Conservation (phyloP, 2,797 vertebrate species). For the Parotocinclus haroldoi region DNA sequence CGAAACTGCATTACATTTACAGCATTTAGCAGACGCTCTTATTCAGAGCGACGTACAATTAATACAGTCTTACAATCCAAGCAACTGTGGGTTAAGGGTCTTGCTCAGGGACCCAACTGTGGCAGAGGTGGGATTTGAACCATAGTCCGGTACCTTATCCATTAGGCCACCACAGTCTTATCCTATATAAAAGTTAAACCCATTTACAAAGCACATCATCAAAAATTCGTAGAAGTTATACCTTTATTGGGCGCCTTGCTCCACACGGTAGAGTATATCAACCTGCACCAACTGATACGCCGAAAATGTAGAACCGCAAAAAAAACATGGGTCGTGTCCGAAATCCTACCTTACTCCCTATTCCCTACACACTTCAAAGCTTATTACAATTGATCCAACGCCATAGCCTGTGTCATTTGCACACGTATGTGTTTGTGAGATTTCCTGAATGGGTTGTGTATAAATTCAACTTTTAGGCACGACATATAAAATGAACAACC, state of each 20-base stretch:
- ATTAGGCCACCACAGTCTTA: no score
- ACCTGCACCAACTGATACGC: not conserved
- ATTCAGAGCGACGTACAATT: no score
- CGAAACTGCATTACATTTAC: no score
- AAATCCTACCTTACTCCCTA: not conserved
- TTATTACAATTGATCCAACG: not conserved
- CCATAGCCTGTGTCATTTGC: not conserved
- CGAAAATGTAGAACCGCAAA: slow-evolving; percentile 48
- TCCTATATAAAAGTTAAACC: no score
- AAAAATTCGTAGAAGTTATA: not conserved
- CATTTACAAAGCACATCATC: no score
- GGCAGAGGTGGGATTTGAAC: no score
- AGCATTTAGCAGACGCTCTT: no score
- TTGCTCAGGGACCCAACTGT: no score
- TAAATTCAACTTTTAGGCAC: not conserved
- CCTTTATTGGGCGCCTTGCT: not conserved
- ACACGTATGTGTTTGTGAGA: not conserved
- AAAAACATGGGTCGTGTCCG: slow-evolving; percentile 34
- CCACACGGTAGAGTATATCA: not conserved
- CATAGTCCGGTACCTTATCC: no score
- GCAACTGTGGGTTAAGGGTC: no score
- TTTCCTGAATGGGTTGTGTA: no score
- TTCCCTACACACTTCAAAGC: not conserved
- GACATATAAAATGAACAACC: not conserved
- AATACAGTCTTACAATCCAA: no score